Evolutionary conservation across 2,797 vertebrate genomes (phyloP), one percentile per base, ranked within the genome.

Genomic region (Argentina silus): DNA sequence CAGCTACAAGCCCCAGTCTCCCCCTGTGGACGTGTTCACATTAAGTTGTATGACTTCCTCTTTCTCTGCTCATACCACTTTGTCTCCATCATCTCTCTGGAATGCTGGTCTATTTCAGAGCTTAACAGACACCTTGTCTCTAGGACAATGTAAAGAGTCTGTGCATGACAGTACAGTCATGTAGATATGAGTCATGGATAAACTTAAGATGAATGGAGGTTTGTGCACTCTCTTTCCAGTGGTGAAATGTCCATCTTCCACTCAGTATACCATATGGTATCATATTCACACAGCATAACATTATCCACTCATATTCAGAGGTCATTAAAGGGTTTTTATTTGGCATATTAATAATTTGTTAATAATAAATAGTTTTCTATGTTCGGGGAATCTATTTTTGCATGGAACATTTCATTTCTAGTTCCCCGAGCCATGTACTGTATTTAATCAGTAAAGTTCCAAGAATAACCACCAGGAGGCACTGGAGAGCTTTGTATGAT

Each of bases 391-490:
- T 17, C 15, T 36, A 36, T 36, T 36, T 65, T 21, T 65, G 21
- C 15, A 55, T 53, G 8, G 15, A 53, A 17, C 48, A 10, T n/a
- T 53, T 4, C 36, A n/a, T 62, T 27, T 43, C 61, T 48, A 8
- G 47, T 48, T 48, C 47, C 47, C 6, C 6, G 47, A 48, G 17
- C 51, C 23, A 42, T 36, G 27, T 36, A 36, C 4, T 36, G 27
- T 36, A 36, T 36, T 36, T 36, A 1, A 36, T 36, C 27, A 36
- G 27, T 36, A 36, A 36, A 36, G 27, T 36, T 36, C 27, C 27
- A 36, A 36, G 27, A 36, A 12, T 7, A 4, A 72, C 69, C 85
- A 85, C 69, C 70, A 84, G 78, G 59, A 72, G 84, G 82, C 1
- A 74, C 61, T 44, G 80, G n/a, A 75, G 50, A 12, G 0, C 61